Percentiles rank a stretch among this genome's conserved stretches.
Evolutionary conservation across 2,113 vertebrate species (phyloP).

Genomic region (Oceanites oceanicus): DNA sequence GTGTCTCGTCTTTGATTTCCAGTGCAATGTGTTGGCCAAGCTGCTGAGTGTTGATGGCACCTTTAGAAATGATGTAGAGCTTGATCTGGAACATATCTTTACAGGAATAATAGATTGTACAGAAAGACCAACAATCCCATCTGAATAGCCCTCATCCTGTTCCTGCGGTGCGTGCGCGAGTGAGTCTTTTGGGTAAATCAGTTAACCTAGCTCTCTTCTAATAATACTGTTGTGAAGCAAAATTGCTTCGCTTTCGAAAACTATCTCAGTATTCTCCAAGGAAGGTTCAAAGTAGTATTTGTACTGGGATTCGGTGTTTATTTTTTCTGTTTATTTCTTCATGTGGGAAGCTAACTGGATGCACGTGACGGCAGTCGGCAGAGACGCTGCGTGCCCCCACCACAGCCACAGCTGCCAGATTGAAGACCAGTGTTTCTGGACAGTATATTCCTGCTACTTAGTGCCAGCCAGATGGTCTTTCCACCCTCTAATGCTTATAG

Average conservation of each 20-base stretch:
- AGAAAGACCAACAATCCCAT: fast-evolving
- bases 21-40: background rate
- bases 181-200: background rate
- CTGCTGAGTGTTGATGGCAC: background rate
- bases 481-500: background rate
- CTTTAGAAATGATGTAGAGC: background rate
- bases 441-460: background rate
- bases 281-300: background rate
- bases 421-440: background rate
- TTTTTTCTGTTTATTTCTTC: background rate
- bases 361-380: background rate
- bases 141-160: background rate
- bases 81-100: background rate
- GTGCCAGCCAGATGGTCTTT: background rate
- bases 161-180: background rate
- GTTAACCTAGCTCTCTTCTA: background rate
- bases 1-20: background rate
- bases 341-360: background rate
- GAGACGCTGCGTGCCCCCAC: background rate
- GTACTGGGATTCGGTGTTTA: background rate
- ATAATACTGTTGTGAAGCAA: background rate
- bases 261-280: background rate
- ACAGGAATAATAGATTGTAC: background rate
- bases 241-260: background rate
- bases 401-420: background rate